These are phyloP conservation scores for Cyrtonyx montezumae DNA, from an alignment of 2,113 vertebrate genomes.

Conservation along the genomic window DNA sequence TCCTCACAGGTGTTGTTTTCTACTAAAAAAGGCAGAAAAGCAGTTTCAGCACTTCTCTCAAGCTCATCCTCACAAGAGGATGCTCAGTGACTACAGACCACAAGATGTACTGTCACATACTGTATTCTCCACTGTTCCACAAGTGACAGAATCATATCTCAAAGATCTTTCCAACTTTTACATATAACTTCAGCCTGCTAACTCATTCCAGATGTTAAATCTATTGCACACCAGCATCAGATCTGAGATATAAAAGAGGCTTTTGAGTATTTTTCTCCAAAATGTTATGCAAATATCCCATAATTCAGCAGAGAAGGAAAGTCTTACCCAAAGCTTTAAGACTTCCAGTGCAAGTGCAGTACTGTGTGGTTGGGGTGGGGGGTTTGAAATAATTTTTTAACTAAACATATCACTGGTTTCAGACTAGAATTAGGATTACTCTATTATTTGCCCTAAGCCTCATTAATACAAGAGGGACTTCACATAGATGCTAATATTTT, in stretches of 20 bases:
- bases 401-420: not conserved
- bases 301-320: not conserved
- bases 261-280: not conserved
- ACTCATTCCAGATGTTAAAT: not conserved
- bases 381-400: not conserved
- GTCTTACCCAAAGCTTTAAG: not conserved
- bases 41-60: not conserved
- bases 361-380: too few species aligned
- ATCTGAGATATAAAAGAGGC: not conserved
- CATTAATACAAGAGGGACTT: not conserved
- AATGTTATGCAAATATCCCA: not conserved
- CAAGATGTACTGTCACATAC: rapidly evolving
- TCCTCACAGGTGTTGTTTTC: not conserved
- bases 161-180: not conserved
- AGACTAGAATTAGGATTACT: not conserved
- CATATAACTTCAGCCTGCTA: not conserved
- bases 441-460: not conserved
- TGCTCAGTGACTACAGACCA: not conserved
- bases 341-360: not conserved
- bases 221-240: not conserved
- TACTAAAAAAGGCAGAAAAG: not conserved
- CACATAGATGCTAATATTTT: not conserved
- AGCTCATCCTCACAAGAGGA: not conserved
- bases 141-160: not conserved
- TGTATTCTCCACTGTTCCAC: rapidly evolving